Base-by-base conservation (phyloP, 2,888 invertebrate species). In the Galeopsomyia nigrocyanea region DNA sequence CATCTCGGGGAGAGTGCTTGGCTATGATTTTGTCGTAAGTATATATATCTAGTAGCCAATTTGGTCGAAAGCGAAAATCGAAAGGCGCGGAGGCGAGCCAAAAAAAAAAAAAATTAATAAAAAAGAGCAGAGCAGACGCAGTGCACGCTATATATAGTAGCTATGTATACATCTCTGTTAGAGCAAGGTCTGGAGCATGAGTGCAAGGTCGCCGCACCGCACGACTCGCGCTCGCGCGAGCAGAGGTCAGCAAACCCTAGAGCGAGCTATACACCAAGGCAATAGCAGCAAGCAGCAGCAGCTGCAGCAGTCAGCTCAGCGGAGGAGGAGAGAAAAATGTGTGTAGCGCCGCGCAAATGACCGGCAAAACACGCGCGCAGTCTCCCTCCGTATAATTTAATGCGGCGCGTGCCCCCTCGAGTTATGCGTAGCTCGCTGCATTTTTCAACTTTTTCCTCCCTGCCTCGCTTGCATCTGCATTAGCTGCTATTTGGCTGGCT, bases 31-130 rank as follows among this genome's bases (percentile, higher is more conserved):
- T 5, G 26, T 5, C 26, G 26, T 5, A 5, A 2, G 26, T 3
- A 5, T 26, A 5, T 5, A 26, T 5, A 2, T 26, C 26, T 3
- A 26, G 26, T n/a, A n/a, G n/a, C 58, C 56, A 57, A 50, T 66
- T 66, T 66, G 53, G 50, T 58, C 16, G n/a, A n/a, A n/a, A n/a
- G 66, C 49, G 66, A 66, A 66, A 66, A 57, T 66, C 57, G 66
- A 66, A 66, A 66, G 66, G n/a, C n/a, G 26, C 21, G 67, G 58
- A 58, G 58, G 31, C 39, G 58, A 26, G 14, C 21, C 55, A 17
- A 55, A 55, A n/a, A n/a, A n/a, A n/a, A n/a, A n/a, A n/a, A n/a
- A n/a, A n/a, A n/a, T n/a, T n/a, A n/a, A n/a, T n/a, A n/a, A n/a
- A n/a, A n/a, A 55, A 21, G 14, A 55, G 53, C 53, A 53, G 19